Conservation (phyloP, 2,888 invertebrate species). For the Artemia sinica region DNA sequence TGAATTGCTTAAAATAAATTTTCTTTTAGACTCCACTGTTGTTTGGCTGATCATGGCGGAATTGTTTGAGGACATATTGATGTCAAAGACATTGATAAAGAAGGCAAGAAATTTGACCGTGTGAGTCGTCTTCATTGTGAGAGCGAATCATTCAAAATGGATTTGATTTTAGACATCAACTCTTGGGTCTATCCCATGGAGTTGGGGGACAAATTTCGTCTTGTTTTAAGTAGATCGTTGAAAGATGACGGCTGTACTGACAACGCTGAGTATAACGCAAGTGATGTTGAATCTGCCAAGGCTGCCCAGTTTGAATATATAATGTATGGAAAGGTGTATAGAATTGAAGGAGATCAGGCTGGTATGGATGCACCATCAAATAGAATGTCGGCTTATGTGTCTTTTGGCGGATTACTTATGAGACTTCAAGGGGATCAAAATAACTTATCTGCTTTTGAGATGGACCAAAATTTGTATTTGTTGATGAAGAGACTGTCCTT, state of each 20-base stretch:
- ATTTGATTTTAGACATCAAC: slow-evolving; percentile 92
- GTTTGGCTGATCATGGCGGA: slow-evolving; percentile 1
- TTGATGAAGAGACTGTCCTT: slow-evolving; percentile 95
- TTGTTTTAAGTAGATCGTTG: slow-evolving; percentile 83
- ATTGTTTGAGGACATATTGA: slow-evolving; percentile 89
- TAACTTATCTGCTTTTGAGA: slow-evolving; percentile 94
- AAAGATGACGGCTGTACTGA: slow-evolving; percentile 93
- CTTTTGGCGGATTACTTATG: slow-evolving; percentile 94
- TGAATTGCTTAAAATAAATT: background rate
- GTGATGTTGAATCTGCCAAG: slow-evolving; percentile 53
- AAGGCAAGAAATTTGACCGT: slow-evolving; percentile 95
- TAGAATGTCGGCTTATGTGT: slow-evolving; percentile 83
- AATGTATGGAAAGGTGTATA: slow-evolving; percentile 93
- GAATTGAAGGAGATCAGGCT: slow-evolving; percentile 90
- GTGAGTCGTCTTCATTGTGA: slow-evolving; percentile 86
- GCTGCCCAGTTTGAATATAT: slow-evolving; percentile 98
- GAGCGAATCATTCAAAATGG: slow-evolving; percentile 99
- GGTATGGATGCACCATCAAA: slow-evolving; percentile 63
- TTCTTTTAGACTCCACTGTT: slow-evolving; percentile 7
- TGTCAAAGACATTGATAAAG: slow-evolving; percentile 97
- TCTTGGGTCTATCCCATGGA: slow-evolving; percentile 97
- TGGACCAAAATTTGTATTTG: slow-evolving; percentile 89
- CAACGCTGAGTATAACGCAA: slow-evolving; percentile 82
- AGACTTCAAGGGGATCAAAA: slow-evolving; percentile 92
- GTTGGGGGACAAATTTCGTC: slow-evolving; percentile 61